These are phyloP conservation scores for Seladonia tumulorum DNA, from an alignment of 2,888 invertebrate genomes.

Conservation along the genomic window DNA sequence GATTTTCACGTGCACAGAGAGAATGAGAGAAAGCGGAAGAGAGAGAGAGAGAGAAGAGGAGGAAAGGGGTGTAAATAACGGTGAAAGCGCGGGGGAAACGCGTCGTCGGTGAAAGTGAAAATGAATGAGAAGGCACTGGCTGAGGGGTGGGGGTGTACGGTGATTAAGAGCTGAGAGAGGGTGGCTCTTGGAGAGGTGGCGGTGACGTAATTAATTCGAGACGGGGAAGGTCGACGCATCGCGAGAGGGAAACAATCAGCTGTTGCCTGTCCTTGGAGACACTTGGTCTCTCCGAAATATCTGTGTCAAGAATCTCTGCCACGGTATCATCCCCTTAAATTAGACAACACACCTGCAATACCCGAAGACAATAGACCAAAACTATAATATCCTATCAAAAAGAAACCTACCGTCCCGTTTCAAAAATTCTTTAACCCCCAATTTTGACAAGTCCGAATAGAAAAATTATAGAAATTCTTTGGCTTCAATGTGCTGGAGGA, in stretches of 20 bases:
- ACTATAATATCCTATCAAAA: not conserved
- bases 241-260: slow-evolving; percentile 76
- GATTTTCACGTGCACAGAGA: slow-evolving; percentile 31
- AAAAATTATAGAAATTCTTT: not conserved
- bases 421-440: not conserved
- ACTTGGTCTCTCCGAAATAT: slow-evolving; percentile 55
- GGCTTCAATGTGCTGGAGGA: not conserved
- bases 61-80: slow-evolving; percentile 33
- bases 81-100: slow-evolving; percentile 1
- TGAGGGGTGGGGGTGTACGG: slow-evolving; percentile 41
- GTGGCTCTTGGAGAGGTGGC: slow-evolving; percentile 61
- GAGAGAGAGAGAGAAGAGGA: not conserved
- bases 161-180: slow-evolving; percentile 70
- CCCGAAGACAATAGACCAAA: not conserved
- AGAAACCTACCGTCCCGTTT: not conserved
- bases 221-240: slow-evolving; percentile 64
- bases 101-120: slow-evolving; percentile 59
- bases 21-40: not conserved
- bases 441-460: not conserved
- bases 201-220: slow-evolving; percentile 77
- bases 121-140: slow-evolving; percentile 58
- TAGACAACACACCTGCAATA: not conserved
- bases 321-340: not conserved
- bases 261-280: slow-evolving; percentile 71
- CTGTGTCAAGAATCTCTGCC: slow-evolving; percentile 4